Evolutionary conservation across 2,113 vertebrate species (phyloP).

Genomic region (Phrynocephalus versicolor): DNA sequence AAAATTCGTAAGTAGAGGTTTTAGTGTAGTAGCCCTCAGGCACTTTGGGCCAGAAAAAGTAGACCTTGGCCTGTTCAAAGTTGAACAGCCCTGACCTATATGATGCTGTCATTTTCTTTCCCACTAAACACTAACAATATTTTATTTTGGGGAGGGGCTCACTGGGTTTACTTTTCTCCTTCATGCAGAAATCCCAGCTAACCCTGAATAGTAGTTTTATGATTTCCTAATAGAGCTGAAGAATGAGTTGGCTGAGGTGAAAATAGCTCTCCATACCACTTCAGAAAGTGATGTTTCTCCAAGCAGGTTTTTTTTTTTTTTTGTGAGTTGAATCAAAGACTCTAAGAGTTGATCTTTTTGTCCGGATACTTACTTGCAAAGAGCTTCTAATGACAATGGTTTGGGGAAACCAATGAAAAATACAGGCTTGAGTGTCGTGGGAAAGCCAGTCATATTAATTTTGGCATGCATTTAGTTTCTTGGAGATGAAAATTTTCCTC

Average conservation of each 20-base stretch:
- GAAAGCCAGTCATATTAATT: background rate
- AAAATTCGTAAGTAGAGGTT: no score
- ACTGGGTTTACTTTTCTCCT: no score
- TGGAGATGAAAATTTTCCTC: background rate
- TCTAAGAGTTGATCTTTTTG: constrained; percentile 29
- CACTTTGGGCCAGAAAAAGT: no score
- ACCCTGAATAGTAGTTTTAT: background rate
- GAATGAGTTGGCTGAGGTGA: background rate
- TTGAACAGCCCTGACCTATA: no score
- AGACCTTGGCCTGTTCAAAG: no score
- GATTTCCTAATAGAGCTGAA: constrained; percentile 29
- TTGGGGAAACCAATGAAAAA: constrained; percentile 23
- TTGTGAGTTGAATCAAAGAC: constrained; percentile 5
- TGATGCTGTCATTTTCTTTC: background rate
- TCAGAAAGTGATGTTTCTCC: background rate
- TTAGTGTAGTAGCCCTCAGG: no score
- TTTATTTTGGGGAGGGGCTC: no score
- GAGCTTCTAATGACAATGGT: fast-evolving
- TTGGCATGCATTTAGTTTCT: constrained; percentile 14
- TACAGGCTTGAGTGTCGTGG: constrained; percentile 9
- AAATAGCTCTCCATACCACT: background rate
- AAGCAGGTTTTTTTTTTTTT: background rate
- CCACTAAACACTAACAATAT: no score
- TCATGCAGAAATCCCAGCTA: constrained; percentile 5
- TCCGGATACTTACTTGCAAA: background rate